Evolutionary conservation across 2,888 invertebrate genomes (phyloP).

Genomic region (Erebia aethiops): DNA sequence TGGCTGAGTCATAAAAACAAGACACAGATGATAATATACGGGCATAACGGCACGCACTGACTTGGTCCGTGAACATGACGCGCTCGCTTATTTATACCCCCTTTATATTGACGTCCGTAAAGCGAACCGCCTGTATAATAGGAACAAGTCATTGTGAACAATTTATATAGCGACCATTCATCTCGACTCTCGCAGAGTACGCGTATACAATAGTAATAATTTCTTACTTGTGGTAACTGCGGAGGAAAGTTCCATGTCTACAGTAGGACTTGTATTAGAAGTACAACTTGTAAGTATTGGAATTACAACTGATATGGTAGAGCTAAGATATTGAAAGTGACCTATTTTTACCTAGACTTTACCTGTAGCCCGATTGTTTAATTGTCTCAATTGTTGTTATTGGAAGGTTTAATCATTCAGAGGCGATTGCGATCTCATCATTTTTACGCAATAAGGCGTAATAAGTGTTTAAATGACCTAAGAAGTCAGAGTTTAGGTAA

Average conservation of each 20-base stretch:
- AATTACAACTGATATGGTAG: background rate
- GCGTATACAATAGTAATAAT: conserved; percentile 63
- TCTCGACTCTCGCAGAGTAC: conserved; percentile 59
- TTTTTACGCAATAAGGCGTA: no score
- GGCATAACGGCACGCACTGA: conserved; percentile 53
- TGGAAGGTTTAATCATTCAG: no score
- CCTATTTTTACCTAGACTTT: no score
- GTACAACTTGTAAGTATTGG: background rate
- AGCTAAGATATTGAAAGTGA: background rate
- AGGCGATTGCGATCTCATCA: no score
- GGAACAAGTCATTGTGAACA: conserved; percentile 60
- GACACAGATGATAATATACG: conserved; percentile 43
- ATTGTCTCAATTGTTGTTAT: no score
- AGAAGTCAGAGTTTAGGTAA: no score
- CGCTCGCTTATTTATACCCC: conserved; percentile 56
- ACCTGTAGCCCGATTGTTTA: no score
- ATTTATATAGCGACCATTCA: conserved; percentile 56
- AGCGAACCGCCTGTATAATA: conserved; percentile 69
- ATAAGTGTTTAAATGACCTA: no score
- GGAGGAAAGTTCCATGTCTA: conserved; percentile 3
- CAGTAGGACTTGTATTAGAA: background rate
- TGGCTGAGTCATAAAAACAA: conserved; percentile 6
- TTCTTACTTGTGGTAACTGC: conserved; percentile 41
- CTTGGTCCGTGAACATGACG: conserved; percentile 59
- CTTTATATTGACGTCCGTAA: conserved; percentile 42